Evolutionary conservation across 2,113 vertebrate genomes (phyloP), one percentile per base, ranked within the genome.

Genomic region (Tragelaphus imberbis): DNA sequence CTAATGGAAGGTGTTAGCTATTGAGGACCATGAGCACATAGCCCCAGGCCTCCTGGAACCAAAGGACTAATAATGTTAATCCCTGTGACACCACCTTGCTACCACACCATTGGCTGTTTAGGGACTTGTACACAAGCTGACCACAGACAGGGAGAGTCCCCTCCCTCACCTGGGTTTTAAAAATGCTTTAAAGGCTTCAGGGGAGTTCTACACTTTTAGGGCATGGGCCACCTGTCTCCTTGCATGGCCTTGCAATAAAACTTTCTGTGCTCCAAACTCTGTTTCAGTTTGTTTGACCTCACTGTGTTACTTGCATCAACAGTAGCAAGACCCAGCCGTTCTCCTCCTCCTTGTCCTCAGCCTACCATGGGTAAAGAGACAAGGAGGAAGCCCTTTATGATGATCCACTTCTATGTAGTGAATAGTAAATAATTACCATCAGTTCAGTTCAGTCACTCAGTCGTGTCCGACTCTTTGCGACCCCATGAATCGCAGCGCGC

Each of bases 391-490:
- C 33, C 16, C 28, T 21, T 81, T 33, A 33, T 21, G 28, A 81
- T 51, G 79, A 81, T 1, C 47, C 5, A 21, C 28, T 51, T 81
- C 47, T 12, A 19, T 19, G 47, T 33, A 27, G 28, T 19, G 9
- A 33, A 33, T 12, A 51, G 9, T 51, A 21, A 33, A 33, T 51
- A 81, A 51, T 33, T 3, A 81, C 19, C 79, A 33, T 21, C 63
- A 68, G 33, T 19, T n/a, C 33, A 68, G 63, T n/a, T 68, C 33
- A 68, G 63, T 19, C 4, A 0, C 2, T 61, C 27, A n/a, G 33
- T 68, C 0, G 2, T n/a, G 63, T n/a, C 2, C 1, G 1, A 68
- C 63, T 68, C 63, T 68, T 68, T n/a, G 33, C 0, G 4, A 68
- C 33, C 7, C 63, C 33, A 68, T n/a, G 63, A 10, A 68, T 16